phyloP scores from a whole-genome alignment of 1,140 invertebrate species.

The Catajapyx aquilonaris region DNA sequence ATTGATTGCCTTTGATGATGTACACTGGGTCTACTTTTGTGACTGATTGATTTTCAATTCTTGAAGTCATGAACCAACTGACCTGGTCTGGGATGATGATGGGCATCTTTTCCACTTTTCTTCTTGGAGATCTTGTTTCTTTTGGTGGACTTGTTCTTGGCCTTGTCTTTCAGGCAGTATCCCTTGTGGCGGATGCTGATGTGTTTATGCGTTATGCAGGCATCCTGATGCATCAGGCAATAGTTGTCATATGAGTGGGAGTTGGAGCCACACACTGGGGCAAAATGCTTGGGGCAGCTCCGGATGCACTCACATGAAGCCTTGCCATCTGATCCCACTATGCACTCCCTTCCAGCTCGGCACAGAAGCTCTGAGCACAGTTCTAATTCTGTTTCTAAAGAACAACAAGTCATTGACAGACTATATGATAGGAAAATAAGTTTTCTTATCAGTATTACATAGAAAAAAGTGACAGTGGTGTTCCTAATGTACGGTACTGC shows the following conservation, averaged over 20 bases:
- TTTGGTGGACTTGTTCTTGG: conserved; percentile 8
- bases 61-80: too few relatives aligned
- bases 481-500: too few relatives aligned
- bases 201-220: conserved; percentile 10
- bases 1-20: too few relatives aligned
- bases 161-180: conserved; percentile 8
- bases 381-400: conserved; percentile 5
- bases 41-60: too few relatives aligned
- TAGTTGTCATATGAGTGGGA: conserved; percentile 10
- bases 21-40: too few relatives aligned
- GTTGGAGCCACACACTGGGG: conserved; percentile 11
- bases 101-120: too few relatives aligned
- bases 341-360: conserved; percentile 15
- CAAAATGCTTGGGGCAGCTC: conserved; percentile 8
- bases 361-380: conserved; percentile 12
- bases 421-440: too few relatives aligned
- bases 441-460: too few relatives aligned
- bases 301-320: conserved; percentile 12
- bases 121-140: too few relatives aligned
- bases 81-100: too few relatives aligned
- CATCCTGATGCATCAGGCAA: conserved; percentile 10
- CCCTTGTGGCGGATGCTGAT: conserved; percentile 12
- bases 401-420: too few relatives aligned
- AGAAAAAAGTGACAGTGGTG: too few relatives aligned
- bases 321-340: conserved; percentile 8